phyloP scores from a whole-genome alignment of 1,140 invertebrate species.

The Hermatobates lingyangjiaoensis region DNA sequence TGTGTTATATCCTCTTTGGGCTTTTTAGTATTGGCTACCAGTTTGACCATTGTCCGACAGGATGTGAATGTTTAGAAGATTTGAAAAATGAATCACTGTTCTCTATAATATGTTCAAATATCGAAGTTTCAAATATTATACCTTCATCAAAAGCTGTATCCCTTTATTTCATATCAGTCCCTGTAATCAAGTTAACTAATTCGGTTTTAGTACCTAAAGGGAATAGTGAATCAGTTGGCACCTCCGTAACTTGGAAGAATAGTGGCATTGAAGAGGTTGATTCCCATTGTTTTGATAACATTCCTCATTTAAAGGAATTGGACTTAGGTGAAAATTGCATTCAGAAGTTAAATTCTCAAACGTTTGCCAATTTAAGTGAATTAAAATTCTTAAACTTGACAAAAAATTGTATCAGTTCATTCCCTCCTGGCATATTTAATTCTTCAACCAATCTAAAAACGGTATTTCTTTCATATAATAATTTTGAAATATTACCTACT shows the following conservation, averaged over 20 bases:
- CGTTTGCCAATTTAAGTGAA: conserved; percentile 4
- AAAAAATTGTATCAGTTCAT: conserved; percentile 25
- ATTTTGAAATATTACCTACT: conserved; percentile 20
- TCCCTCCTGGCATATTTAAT: conserved; percentile 23
- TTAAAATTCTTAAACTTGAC: conserved; percentile 28
- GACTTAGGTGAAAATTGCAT: conserved; percentile 21
- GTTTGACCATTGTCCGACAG: background rate
- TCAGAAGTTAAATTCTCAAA: background rate
- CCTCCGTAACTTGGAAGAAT: conserved; percentile 5
- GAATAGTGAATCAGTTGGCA: background rate
- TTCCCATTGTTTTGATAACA: conserved; percentile 22
- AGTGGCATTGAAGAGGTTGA: conserved; percentile 6
- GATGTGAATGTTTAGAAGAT: conserved; percentile 8
- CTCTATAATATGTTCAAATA: conserved; percentile 1
- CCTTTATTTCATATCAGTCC: conserved; percentile 4
- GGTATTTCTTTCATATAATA: conserved; percentile 30
- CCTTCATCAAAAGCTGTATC: background rate
- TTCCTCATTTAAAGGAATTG: conserved; percentile 25
- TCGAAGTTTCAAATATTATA: background rate
- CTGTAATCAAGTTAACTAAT: background rate
- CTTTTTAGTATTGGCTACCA: background rate
- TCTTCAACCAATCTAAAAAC: conserved; percentile 21
- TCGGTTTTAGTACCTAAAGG: background rate
- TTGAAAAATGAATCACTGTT: background rate
- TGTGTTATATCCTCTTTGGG: background rate